These are phyloP conservation scores for Cantharis nigra DNA, from an alignment of 2,888 invertebrate genomes.

Conservation along the genomic window DNA sequence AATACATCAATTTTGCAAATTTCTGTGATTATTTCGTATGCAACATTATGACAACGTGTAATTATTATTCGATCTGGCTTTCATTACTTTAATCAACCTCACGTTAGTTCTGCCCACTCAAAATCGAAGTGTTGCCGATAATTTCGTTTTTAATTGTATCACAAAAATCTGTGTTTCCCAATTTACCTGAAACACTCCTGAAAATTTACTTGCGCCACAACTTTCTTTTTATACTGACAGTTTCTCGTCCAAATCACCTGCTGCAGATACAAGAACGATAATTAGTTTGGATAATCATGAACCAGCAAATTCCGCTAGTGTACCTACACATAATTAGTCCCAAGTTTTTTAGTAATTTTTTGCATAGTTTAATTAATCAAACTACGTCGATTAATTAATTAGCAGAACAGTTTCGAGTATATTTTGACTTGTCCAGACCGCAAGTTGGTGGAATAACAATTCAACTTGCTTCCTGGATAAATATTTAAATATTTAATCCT, in stretches of 20 bases:
- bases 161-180: not conserved
- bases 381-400: not conserved
- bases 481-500: conserved; percentile 4
- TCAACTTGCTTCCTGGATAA: not conserved
- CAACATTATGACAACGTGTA: not conserved
- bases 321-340: not conserved
- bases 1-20: not conserved
- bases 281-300: not conserved
- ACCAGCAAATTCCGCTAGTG: not conserved
- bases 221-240: not conserved
- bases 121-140: not conserved
- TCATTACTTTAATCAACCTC: not conserved
- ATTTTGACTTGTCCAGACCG: not conserved
- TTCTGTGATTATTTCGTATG: not conserved
- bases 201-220: not conserved
- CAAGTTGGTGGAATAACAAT: not conserved
- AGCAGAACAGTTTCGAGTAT: not conserved
- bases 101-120: not conserved
- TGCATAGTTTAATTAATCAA: not conserved
- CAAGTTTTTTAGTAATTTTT: not conserved
- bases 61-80: not conserved
- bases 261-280: not conserved
- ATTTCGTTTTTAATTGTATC: not conserved
- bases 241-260: not conserved
- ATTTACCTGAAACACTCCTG: not conserved